Conservation (phyloP, 2,113 vertebrate genomes). For the Oplegnathus fasciatus region DNA sequence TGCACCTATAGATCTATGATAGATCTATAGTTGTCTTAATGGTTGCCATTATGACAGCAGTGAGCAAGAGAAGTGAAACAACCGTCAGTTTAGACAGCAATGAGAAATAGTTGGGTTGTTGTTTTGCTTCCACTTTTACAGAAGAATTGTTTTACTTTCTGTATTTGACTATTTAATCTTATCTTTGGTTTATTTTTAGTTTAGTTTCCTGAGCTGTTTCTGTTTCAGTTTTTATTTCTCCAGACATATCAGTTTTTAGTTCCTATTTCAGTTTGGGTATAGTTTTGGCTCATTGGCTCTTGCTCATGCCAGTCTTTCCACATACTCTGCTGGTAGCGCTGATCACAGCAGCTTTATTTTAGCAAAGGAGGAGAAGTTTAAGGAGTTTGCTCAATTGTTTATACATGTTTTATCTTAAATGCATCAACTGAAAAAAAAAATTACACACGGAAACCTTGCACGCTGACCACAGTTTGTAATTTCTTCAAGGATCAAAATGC, state of each 20-base stretch:
- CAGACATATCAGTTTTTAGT: not conserved
- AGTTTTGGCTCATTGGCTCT: not conserved
- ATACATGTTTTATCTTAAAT: not conserved
- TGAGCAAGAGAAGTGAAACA: not conserved
- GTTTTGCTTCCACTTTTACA: not conserved
- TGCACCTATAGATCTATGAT: not conserved
- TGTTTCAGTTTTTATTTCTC: not conserved
- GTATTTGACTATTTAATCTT: not conserved
- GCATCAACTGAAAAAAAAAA: not conserved
- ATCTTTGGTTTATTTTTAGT: not conserved
- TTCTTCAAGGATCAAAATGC: too few species aligned
- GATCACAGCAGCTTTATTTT: not conserved
- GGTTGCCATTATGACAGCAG: not conserved
- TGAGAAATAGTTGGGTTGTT: not conserved
- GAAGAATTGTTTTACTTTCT: not conserved
- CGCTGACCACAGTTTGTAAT: too few species aligned
- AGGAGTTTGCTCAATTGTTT: not conserved
- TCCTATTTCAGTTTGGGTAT: not conserved
- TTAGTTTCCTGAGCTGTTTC: not conserved
- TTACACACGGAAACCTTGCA: not conserved
- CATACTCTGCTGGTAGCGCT: not conserved
- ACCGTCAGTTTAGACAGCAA: not conserved
- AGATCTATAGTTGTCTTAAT: too few species aligned
- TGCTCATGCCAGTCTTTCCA: not conserved
- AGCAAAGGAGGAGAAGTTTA: not conserved